A percentile compares a stretch with the other conserved stretches of the same genome.
These are phyloP conservation scores for Platorchestia sp. DNA, from an alignment of 1,140 invertebrate species.

Conservation along the genomic window DNA sequence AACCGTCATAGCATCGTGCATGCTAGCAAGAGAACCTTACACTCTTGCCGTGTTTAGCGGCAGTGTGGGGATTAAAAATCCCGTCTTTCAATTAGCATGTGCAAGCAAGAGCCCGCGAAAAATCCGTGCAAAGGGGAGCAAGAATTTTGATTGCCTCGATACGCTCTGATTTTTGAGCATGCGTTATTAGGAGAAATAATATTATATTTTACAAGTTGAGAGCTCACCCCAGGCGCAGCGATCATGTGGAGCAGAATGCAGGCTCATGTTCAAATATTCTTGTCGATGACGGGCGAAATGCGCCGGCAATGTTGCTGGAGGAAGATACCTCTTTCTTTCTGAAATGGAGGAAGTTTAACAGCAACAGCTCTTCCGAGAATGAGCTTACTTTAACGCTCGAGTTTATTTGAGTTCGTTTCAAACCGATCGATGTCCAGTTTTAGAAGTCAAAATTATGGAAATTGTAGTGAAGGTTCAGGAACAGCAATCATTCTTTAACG, in stretches of 20 bases:
- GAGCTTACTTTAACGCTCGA: background rate
- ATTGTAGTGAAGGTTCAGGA: background rate
- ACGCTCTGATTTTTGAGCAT: slow-evolving; percentile 49
- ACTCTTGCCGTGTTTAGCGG: slow-evolving; percentile 19
- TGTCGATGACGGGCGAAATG: background rate
- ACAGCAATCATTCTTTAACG: too few relatives aligned
- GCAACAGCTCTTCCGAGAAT: background rate
- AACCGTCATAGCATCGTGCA: background rate
- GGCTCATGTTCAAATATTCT: background rate
- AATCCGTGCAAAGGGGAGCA: slow-evolving; percentile 48
- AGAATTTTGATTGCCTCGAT: slow-evolving; percentile 55
- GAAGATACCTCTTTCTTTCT: background rate
- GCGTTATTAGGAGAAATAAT: slow-evolving; percentile 44
- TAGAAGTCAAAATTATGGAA: background rate
- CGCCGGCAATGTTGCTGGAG: background rate
- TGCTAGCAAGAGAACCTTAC: background rate
- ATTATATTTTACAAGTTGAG: slow-evolving; percentile 22
- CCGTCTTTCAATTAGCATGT: slow-evolving; percentile 49
- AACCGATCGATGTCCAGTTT: too few relatives aligned
- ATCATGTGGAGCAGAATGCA: background rate
- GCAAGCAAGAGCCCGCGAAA: slow-evolving; percentile 39
- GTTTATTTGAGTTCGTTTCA: background rate
- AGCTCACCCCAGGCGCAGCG: slow-evolving; percentile 24
- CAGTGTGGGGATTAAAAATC: background rate
- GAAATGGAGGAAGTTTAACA: background rate